Evolutionary conservation across 2,888 invertebrate genomes (phyloP), one percentile per base, ranked within the genome.

Genomic region (Dolomedes plantarius): DNA sequence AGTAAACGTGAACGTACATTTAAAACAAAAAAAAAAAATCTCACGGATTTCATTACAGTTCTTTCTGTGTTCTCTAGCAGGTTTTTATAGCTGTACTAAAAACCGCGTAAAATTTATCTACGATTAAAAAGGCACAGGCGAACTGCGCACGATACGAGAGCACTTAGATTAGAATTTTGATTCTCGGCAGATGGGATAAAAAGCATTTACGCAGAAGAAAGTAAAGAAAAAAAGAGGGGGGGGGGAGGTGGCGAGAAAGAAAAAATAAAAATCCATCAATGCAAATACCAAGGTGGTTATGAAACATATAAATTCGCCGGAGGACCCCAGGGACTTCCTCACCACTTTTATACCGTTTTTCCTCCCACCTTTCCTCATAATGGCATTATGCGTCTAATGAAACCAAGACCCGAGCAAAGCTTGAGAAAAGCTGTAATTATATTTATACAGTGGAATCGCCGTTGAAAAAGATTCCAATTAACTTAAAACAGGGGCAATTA

Each of bases 401-500:
- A 86, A 80, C 86, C 80, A 64, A 67, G 83, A 50, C 56, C 65
- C 39, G n/a, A 2, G 56, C 36, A 56, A 28, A 32, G 77, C 73
- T 50, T 56, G 69, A 83, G 79, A 79, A 75, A 74, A 74, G 74
- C 86, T 71, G 79, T 86, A 86, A 86, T 86, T 86, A 80, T 86
- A 86, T 86, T 86, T 80, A 86, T 86, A 80, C 86, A 71, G 68
- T 69, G 64, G 72, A 75, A 79, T 79, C 67, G 62, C 64, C 72
- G 69, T 74, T 86, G 86, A 86, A 86, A 80, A 86, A 86, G 86
- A 80, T 86, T 86, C 86, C 86, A 86, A 86, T 86, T 86, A 86
- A 86, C 86, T 86, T 86, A 86, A 86, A 86, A 86, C 86, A 80
- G 80, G 79, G 76, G 86, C 86, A 86, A 86, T 86, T 86, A 86